phyloP scores from a whole-genome alignment of 2,888 invertebrate species.

The Anodontia alba region DNA sequence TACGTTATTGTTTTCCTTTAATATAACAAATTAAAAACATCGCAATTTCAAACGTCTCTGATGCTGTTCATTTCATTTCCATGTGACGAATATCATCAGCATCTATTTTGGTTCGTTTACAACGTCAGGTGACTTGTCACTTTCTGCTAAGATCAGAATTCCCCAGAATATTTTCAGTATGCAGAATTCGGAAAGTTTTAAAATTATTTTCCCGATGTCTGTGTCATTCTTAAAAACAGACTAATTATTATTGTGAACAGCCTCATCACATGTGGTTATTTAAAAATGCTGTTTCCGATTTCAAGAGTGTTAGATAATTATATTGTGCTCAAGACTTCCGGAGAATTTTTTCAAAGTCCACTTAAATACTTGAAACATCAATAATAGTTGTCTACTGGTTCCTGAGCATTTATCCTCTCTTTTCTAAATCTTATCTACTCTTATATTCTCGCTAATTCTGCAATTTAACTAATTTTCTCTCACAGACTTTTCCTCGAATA shows the following conservation, averaged over 20 bases:
- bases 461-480: too few species aligned
- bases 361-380: slow-evolving; percentile 8
- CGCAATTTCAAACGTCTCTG: too few species aligned
- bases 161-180: too few species aligned
- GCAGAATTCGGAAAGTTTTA: background rate
- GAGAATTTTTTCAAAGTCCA: slow-evolving; percentile 15
- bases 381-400: background rate
- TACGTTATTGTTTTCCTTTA: too few species aligned
- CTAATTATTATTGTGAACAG: background rate
- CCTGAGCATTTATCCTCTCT: background rate
- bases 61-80: too few species aligned
- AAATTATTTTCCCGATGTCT: background rate
- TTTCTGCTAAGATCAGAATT: too few species aligned
- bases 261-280: background rate
- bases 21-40: too few species aligned
- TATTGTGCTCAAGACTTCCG: background rate
- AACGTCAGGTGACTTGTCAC: too few species aligned
- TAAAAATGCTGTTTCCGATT: background rate
- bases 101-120: too few species aligned
- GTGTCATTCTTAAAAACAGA: background rate
- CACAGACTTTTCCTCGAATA: too few species aligned
- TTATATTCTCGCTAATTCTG: too few species aligned
- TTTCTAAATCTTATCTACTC: background rate
- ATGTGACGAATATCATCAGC: too few species aligned
- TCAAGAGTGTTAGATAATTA: background rate